These are phyloP conservation scores for Peucedramus taeniatus DNA, from an alignment of 2,113 vertebrate genomes.

Conservation along the genomic window DNA sequence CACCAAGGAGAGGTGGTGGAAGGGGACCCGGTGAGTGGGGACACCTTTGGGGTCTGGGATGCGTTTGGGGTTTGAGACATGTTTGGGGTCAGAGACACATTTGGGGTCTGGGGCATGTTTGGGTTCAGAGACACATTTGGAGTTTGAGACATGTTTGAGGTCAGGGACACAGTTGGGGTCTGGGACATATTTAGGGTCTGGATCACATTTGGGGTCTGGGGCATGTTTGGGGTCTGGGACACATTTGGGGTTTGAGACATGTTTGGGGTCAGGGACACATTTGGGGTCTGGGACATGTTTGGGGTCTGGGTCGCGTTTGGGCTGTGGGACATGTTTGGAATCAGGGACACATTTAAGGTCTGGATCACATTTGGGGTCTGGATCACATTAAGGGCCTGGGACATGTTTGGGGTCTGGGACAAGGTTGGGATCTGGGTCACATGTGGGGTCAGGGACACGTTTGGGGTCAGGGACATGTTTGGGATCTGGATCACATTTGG, in stretches of 20 bases:
- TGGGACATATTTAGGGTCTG: rapidly evolving
- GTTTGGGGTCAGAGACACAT: rapidly evolving
- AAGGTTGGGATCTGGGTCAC: no score
- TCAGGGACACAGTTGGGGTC: background rate
- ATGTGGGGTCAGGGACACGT: no score
- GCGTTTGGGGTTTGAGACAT: background rate
- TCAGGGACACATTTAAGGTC: rapidly evolving
- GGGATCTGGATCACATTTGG: background rate
- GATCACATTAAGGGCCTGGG: no score
- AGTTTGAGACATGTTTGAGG: rapidly evolving
- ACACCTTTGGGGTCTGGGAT: background rate
- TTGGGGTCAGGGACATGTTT: background rate
- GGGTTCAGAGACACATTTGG: background rate
- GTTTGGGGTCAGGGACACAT: rapidly evolving
- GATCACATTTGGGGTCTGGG: background rate
- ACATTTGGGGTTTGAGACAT: rapidly evolving
- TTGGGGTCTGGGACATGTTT: background rate
- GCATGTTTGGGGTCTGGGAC: background rate
- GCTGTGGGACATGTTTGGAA: background rate
- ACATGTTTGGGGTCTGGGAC: background rate
- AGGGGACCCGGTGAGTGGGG: conserved; percentile 88
- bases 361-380: background rate
- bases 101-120: background rate
- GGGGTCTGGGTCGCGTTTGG: background rate
- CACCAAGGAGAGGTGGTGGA: conserved; percentile 89